Base-by-base conservation (phyloP, 2,113 vertebrate genomes). In the Cairina moschata region DNA sequence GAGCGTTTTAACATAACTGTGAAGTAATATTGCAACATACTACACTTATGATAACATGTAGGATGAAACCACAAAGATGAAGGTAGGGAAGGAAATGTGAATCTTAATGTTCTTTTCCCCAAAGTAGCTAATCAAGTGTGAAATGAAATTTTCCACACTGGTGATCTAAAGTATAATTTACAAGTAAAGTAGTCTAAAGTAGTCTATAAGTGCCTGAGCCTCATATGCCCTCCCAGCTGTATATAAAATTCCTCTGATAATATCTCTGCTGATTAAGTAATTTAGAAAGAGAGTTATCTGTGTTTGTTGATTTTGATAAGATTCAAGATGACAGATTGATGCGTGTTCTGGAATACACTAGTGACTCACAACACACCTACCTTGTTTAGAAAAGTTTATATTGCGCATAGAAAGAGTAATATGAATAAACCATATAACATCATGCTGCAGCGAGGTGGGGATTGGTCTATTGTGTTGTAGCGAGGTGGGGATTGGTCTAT, bases 141-240 rank as follows among this genome's bases (percentile, higher is more conserved):
- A 86, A 97, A 97, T 90, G 22, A 28, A 92, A 78, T 91, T 97
- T 97, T 97, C 91, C 93, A 96, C 60, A 54, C 59, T 95, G 59
- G 88, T 96, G 81, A 82, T 93, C 67, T 85, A 91, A 97, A 96
- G 75, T 65, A 93, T 97, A 95, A 97, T 97, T 97, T 95, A 94
- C 65, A 69, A 60, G 92, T 76, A 91, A 95, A 90, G 55, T 83
- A 85, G 67, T 71, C 78, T 76, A 91, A 95, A 90, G 55, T 83
- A 85, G 67, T 71, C 78, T 67, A 48, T 42, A 89, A 90, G 52
- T 86, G 40, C 23, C 32, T 81, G 72, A 94, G 54, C 25, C 28
- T 85, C 52, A 60, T 86, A 40, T 90, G 34, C 52, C 66, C 52
- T 92, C 52, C 74, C 63, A 94, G 84, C 66, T 68, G 71, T 90